phyloP scores from a whole-genome alignment of 2,113 vertebrate genomes.

The Lycaon pictus region DNA sequence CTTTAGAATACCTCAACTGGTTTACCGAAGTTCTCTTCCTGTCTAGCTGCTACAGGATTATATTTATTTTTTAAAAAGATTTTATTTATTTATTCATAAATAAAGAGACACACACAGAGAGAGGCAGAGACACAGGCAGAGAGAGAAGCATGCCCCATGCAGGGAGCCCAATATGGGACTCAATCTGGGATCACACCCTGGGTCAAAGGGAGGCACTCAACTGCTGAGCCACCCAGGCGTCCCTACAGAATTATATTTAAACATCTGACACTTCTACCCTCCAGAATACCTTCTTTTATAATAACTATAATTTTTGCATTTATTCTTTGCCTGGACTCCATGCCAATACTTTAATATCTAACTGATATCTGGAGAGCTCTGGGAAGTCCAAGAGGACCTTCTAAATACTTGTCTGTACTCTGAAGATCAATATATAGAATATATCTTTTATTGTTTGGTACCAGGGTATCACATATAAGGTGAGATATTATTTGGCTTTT shows the following conservation, averaged over 20 bases:
- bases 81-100: no score
- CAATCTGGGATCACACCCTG: no score
- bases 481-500: not conserved
- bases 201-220: no score
- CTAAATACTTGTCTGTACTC: not conserved
- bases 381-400: slow-evolving; percentile 11
- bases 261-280: not conserved
- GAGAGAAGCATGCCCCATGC: no score
- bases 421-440: not conserved
- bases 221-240: no score
- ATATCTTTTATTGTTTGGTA: not conserved
- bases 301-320: not conserved
- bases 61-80: no score
- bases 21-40: not conserved
- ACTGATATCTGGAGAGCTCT: not conserved
- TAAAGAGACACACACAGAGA: no score
- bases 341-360: not conserved
- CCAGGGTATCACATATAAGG: not conserved
- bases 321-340: not conserved
- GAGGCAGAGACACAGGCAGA: no score
- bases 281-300: not conserved
- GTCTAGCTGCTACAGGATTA: not conserved
- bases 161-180: no score
- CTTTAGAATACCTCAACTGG: not conserved
- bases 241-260: not conserved